Percentiles rank a stretch among this genome's conserved stretches.
phyloP scores from a whole-genome alignment of 2,888 invertebrate species.

The Cephus pulcher region DNA sequence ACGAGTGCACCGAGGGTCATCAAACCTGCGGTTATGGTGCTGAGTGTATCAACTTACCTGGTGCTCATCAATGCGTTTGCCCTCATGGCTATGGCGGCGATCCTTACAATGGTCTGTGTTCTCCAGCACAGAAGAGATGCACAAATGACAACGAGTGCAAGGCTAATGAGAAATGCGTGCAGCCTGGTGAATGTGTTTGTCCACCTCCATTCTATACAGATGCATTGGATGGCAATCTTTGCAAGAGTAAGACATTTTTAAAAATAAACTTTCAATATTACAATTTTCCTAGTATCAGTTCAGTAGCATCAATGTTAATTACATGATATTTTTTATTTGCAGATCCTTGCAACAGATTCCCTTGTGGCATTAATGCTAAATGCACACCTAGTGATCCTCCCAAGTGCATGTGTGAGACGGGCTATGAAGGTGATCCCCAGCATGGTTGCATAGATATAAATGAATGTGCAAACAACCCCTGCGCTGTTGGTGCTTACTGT shows the following conservation, averaged over 20 bases:
- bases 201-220: constrained; percentile 92
- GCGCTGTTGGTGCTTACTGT: constrained; percentile 90
- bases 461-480: constrained; percentile 86
- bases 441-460: constrained; percentile 87
- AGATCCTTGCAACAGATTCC: constrained; percentile 88
- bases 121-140: constrained; percentile 85
- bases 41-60: constrained; percentile 83
- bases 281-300: not conserved
- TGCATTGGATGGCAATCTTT: constrained; percentile 83
- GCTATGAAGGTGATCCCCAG: constrained; percentile 88
- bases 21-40: constrained; percentile 88
- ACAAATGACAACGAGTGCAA: constrained; percentile 86
- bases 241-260: constrained; percentile 75
- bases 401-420: constrained; percentile 87
- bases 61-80: constrained; percentile 84
- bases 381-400: constrained; percentile 92
- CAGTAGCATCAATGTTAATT: not conserved
- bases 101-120: constrained; percentile 83
- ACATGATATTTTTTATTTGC: not conserved
- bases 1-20: constrained; percentile 84
- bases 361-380: constrained; percentile 90
- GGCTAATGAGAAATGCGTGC: constrained; percentile 89
- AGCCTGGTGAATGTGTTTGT: constrained; percentile 92
- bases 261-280: not conserved
- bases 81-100: constrained; percentile 86